Percentiles rank a stretch among this genome's conserved stretches.
These are phyloP conservation scores for Myrmecobius fasciatus DNA, from an alignment of 2,113 vertebrate genomes.

Conservation along the genomic window DNA sequence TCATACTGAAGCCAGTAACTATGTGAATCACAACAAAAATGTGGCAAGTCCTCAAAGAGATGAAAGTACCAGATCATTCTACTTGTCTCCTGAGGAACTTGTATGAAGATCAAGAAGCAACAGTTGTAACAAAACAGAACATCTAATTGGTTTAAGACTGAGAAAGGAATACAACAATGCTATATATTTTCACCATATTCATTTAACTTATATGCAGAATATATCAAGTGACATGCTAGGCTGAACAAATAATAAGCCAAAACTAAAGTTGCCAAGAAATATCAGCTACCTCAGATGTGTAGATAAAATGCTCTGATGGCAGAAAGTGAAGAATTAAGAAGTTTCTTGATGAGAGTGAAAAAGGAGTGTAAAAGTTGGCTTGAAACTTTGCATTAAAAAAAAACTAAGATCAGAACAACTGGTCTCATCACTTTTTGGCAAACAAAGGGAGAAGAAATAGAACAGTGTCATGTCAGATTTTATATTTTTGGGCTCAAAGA, in stretches of 20 bases:
- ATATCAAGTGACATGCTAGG: background rate
- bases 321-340: background rate
- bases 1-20: background rate
- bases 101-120: background rate
- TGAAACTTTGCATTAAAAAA: background rate
- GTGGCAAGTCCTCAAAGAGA: background rate
- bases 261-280: background rate
- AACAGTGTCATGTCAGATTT: background rate
- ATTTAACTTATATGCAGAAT: background rate
- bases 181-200: background rate
- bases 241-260: background rate
- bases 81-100: background rate
- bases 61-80: background rate
- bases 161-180: background rate
- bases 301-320: background rate
- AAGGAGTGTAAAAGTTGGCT: background rate
- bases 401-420: background rate
- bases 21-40: background rate
- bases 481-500: background rate
- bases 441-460: background rate
- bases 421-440: background rate
- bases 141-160: background rate
- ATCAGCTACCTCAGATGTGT: background rate
- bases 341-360: background rate
- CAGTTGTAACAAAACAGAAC: background rate